phyloP scores from a whole-genome alignment of 2,888 invertebrate species.

The Brenthis hecate region DNA sequence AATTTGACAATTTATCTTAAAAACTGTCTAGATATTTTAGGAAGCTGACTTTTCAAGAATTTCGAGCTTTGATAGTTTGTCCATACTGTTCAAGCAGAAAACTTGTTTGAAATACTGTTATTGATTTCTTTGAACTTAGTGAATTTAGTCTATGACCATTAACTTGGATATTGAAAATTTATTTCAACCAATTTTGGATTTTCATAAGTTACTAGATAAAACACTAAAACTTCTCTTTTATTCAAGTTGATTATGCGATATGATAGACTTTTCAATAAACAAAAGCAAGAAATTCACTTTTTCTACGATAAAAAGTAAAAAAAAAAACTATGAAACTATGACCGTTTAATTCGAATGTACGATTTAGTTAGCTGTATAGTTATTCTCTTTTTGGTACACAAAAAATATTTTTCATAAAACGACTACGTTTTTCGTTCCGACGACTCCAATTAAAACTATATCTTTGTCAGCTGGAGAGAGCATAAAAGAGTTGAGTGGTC shows the following conservation, averaged over 20 bases:
- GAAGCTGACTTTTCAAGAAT: slow-evolving; percentile 25
- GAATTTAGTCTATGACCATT: slow-evolving; percentile 14
- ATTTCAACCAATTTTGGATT: slow-evolving; percentile 2
- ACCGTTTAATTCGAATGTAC: background rate
- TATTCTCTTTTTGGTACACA: slow-evolving; percentile 5
- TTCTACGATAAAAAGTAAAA: background rate
- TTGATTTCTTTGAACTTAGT: slow-evolving; percentile 24
- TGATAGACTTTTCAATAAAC: too few species aligned
- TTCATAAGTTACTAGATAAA: background rate
- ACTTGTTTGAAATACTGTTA: slow-evolving; percentile 20
- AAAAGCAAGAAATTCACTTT: too few species aligned
- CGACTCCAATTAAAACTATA: slow-evolving; percentile 79
- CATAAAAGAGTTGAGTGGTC: slow-evolving; percentile 66
- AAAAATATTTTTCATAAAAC: slow-evolving; percentile 72
- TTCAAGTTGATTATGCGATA: too few species aligned
- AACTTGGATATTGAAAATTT: slow-evolving; percentile 10
- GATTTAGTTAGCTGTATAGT: too few species aligned
- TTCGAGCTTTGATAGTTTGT: slow-evolving; percentile 17
- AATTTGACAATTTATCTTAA: slow-evolving; percentile 48
- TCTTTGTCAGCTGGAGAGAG: slow-evolving; percentile 62
- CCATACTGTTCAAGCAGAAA: slow-evolving; percentile 23
- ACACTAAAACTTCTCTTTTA: too few species aligned
- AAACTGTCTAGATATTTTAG: slow-evolving; percentile 36
- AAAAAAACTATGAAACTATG: background rate
- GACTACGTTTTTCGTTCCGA: slow-evolving; percentile 65